A percentile compares a stretch with the other conserved stretches of the same genome.
phyloP scores from a whole-genome alignment of 1,140 invertebrate species.

The Triops longicaudatus region DNA sequence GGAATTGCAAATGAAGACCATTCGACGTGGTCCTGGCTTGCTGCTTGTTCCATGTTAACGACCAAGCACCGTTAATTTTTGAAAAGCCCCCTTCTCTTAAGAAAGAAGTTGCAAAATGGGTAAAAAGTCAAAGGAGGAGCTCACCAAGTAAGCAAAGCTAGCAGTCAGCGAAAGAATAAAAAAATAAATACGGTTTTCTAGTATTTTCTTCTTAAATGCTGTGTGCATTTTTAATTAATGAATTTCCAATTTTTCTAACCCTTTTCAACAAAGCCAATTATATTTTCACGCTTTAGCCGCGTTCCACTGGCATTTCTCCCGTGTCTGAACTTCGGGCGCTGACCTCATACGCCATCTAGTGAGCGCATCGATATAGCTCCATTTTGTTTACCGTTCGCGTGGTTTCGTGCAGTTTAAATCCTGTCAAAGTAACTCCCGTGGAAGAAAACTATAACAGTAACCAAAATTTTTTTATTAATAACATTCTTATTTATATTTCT shows the following conservation, averaged over 20 bases:
- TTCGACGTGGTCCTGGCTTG: background rate
- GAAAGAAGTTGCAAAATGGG: background rate
- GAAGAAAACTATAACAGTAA: too few relatives aligned
- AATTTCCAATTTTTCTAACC: background rate
- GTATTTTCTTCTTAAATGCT: background rate
- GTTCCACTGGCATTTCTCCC: too few relatives aligned
- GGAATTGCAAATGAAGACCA: constrained; percentile 13
- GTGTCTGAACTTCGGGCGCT: background rate
- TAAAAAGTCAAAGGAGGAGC: too few relatives aligned
- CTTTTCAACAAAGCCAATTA: background rate
- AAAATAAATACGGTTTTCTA: background rate
- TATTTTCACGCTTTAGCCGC: background rate
- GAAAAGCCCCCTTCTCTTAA: background rate
- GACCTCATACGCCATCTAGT: background rate
- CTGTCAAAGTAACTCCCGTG: background rate
- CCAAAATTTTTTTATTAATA: too few relatives aligned
- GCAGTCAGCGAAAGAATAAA: background rate
- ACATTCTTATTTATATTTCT: too few relatives aligned
- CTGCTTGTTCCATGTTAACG: constrained; percentile 9
- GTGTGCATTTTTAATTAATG: background rate
- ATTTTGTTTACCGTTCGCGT: background rate
- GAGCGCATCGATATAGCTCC: background rate
- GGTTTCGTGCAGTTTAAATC: background rate
- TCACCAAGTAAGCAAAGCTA: background rate
- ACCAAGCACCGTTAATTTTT: background rate